phyloP scores from a whole-genome alignment of 2,888 invertebrate genomes.

The Lycaena phlaeas region DNA sequence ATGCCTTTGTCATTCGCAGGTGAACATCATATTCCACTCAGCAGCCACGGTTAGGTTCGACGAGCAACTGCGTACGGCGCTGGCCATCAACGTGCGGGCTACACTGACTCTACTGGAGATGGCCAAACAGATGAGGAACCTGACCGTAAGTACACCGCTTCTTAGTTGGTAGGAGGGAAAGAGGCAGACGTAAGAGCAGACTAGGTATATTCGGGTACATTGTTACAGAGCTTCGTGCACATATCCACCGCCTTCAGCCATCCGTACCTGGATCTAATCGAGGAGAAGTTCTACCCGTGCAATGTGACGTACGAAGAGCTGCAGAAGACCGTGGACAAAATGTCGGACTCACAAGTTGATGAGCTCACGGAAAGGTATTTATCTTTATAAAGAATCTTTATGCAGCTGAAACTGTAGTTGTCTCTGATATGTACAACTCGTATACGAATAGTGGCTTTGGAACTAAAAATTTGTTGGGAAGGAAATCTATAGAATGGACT shows the following conservation, averaged over 20 bases:
- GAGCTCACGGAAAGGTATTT: constrained; percentile 69
- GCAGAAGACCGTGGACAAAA: constrained; percentile 52
- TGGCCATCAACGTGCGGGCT: constrained; percentile 84
- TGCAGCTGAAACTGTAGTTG: neutral
- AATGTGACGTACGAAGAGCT: constrained; percentile 65
- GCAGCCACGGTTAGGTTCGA: constrained; percentile 95
- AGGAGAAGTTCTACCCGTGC: constrained; percentile 78
- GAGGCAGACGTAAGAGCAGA: too few relatives aligned
- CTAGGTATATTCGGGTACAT: neutral
- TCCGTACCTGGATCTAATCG: constrained; percentile 71
- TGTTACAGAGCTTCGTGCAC: constrained; percentile 76
- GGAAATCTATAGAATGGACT: too few relatives aligned
- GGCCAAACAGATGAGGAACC: constrained; percentile 77
- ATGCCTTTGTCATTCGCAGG: too few relatives aligned
- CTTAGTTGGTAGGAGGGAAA: neutral
- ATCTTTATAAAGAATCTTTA: too few relatives aligned
- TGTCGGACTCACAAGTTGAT: constrained; percentile 61
- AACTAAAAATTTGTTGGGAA: neutral
- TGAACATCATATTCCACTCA: constrained; percentile 83
- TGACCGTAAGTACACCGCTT: constrained; percentile 37
- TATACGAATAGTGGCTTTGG: neutral
- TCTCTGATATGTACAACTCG: neutral
- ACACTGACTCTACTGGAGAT: constrained; percentile 81
- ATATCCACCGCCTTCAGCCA: constrained; percentile 89
- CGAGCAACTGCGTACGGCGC: constrained; percentile 83